Evolutionary conservation across 2,797 vertebrate species (phyloP), one percentile per base, ranked within the genome.

Genomic region (Poliocrania exsul): DNA sequence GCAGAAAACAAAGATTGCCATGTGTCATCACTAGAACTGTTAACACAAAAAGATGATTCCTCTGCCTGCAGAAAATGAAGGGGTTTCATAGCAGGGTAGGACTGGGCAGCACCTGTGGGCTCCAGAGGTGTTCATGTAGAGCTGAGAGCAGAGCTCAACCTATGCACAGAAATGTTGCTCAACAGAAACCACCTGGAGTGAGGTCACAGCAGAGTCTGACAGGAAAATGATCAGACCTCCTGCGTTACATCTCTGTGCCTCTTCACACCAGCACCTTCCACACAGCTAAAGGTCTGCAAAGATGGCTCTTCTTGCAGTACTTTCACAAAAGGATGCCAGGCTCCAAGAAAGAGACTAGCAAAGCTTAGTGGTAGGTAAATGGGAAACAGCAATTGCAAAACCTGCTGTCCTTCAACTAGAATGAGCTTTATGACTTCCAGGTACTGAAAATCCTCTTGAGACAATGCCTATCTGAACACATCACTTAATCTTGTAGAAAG

Each of bases 401-500:
- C n/a, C 46, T 82, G 57, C 35, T 70, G 23, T 85, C 46, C 64
- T 82, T 89, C 9, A 1, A 19, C 49, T 40, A 57, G 65, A 91
- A 74, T 12, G 23, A 86, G 71, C 37, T 95, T 87, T 89, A 10
- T 61, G 31, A 87, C 86, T 88, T 85, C 35, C 81, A 71, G 74
- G 81, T 71, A 85, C 69, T 56, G 44, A 74, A 73, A 89, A 91
- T 81, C 62, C 88, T 75, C 93, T 79, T 49, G 86, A 91, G 88
- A 93, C 61, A 17, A 12, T 81, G 50, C 53, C 33, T 83, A 87
- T 87, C 86, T 92, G 92, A 95, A 96, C 81, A 91, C 25, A 89
- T 88, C 88, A 81, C 84, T 97, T 96, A 93, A 96, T 97, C 94
- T 95, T 95, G 81, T 87, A 89, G 72, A 93, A 78, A 97, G 61